A percentile compares a stretch with the other conserved stretches of the same genome.
Conservation (phyloP, 2,888 invertebrate species). For the Andrena camellia region DNA sequence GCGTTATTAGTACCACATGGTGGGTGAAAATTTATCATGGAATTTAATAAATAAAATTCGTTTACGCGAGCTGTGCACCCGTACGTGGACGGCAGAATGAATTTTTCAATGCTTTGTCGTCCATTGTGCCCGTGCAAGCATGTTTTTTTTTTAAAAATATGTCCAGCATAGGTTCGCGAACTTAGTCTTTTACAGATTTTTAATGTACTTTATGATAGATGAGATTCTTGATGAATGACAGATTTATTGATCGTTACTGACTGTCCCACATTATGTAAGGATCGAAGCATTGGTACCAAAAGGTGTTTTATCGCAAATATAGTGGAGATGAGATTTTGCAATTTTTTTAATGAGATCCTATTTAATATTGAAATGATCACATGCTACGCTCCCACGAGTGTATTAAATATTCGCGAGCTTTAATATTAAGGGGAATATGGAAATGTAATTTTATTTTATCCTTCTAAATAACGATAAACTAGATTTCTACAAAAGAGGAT, state of each 20-base stretch:
- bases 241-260: background rate
- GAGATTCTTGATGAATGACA: background rate
- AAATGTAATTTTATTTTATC: background rate
- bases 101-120: background rate
- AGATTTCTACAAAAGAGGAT: constrained; percentile 38
- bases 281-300: background rate
- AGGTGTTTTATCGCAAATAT: background rate
- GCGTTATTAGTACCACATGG: background rate
- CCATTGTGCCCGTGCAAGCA: background rate
- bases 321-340: background rate
- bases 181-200: background rate
- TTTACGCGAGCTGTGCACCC: background rate
- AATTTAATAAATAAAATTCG: constrained; percentile 13
- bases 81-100: background rate
- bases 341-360: background rate
- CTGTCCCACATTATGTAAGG: background rate
- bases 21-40: background rate
- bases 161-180: too few species aligned
- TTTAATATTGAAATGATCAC: background rate
- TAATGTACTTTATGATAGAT: background rate
- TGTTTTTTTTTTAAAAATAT: too few species aligned
- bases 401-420: background rate
- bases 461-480: constrained; percentile 46
- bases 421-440: background rate
- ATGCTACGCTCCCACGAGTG: background rate